Base-by-base conservation (phyloP, 2,113 vertebrate species). In the Rhinogobius similis region DNA sequence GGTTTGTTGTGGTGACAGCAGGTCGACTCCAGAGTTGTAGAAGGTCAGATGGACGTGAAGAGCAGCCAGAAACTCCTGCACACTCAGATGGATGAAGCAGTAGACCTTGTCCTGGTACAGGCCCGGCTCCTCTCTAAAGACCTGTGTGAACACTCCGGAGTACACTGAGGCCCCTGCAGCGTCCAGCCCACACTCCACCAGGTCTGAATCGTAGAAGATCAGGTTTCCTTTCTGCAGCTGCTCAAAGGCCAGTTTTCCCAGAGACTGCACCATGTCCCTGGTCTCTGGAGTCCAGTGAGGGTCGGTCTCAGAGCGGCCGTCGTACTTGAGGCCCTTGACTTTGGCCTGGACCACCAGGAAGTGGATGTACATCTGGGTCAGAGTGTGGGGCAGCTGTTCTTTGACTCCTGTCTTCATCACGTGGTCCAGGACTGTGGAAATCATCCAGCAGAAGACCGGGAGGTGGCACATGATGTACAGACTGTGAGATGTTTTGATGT, bases 61-160 rank as follows among this genome's bases (percentile, higher is more conserved):
- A 53, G 52, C 52, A 24, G 52, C 48, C 48, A 50, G 48, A 50
- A 50, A 50, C 48, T 50, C 48, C 48, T 50, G 48, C 48, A 50
- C n/a, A 48, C 44, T 48, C 44, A 48, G 44, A 48, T 48, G 44
- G 44, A 48, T 48, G 44, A 48, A 48, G 44, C 44, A 48, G 44
- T 20, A 48, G 44, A 48, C 44, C 44, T 48, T 48, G 44, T 48
- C 44, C 44, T 48, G 44, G 44, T 48, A 48, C 44, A 48, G 44
- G 20, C 44, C 44, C 10, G 44, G 44, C 44, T 48, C 44, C 20
- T 48, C 44, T 48, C 44, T 48, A 48, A 48, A 48, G 44, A 48
- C 44, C 44, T 48, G 44, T 48, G 44, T 48, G 44, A 48, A 48
- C 16, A 48, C 44, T 48, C 44, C 44, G 44, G 44, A 48, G 44